These are phyloP conservation scores for Oryzaephilus surinamensis DNA, from an alignment of 1,140 invertebrate genomes.

Conservation along the genomic window DNA sequence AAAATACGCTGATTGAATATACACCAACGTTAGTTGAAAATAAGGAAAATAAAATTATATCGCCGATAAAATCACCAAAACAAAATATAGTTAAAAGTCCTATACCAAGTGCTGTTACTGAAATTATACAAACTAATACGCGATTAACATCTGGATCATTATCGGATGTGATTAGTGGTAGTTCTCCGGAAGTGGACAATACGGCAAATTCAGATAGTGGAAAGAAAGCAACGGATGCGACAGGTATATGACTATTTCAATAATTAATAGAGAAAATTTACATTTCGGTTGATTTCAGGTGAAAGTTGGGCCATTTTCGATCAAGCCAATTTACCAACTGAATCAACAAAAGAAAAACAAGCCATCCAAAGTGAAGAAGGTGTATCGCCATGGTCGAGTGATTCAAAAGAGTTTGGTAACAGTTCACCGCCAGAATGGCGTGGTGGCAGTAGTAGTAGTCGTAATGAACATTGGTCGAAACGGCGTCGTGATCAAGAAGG, in stretches of 20 bases:
- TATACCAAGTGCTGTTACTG: conserved; percentile 25
- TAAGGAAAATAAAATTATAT: conserved; percentile 26
- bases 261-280: not conserved
- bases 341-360: conserved; percentile 28
- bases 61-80: conserved; percentile 15
- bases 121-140: conserved; percentile 32
- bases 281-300: too few species aligned
- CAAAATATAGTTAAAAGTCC: conserved; percentile 33
- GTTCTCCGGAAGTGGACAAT: conserved; percentile 44
- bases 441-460: conserved; percentile 36
- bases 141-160: conserved; percentile 43
- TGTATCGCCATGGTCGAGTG: conserved; percentile 64
- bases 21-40: conserved; percentile 38
- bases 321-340: conserved; percentile 21
- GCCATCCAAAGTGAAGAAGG: conserved; percentile 40
- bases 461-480: conserved; percentile 32
- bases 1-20: conserved; percentile 26
- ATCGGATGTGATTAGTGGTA: conserved; percentile 47
- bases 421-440: conserved; percentile 39
- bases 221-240: conserved; percentile 25
- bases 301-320: conserved; percentile 36
- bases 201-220: conserved; percentile 36
- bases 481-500: conserved; percentile 36
- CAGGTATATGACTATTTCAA: conserved; percentile 17
- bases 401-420: conserved; percentile 54